Conservation (phyloP, 1,140 invertebrate species). For the Rhyzopertha dominica region DNA sequence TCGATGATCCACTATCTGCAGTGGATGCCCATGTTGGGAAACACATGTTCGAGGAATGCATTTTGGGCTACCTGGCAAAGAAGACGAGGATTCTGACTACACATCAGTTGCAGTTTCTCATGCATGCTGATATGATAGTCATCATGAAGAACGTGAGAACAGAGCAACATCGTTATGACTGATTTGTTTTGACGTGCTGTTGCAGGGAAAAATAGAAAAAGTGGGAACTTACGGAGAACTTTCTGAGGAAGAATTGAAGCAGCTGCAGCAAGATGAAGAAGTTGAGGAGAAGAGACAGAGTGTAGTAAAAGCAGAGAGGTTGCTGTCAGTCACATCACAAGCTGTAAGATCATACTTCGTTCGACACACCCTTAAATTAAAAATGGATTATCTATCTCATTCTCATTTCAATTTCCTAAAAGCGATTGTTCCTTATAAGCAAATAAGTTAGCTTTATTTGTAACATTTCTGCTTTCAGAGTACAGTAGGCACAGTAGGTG, state of each 20-base stretch:
- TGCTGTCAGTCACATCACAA: slow-evolving; percentile 26
- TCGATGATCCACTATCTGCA: slow-evolving; percentile 82
- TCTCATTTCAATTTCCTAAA: too few species aligned
- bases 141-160: slow-evolving; percentile 62
- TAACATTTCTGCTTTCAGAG: slow-evolving; percentile 13
- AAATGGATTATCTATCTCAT: too few species aligned
- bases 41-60: slow-evolving; percentile 70
- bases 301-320: slow-evolving; percentile 37
- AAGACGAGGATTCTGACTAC: slow-evolving; percentile 74
- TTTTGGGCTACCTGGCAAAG: slow-evolving; percentile 60
- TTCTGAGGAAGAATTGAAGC: slow-evolving; percentile 23
- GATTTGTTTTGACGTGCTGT: too few species aligned
- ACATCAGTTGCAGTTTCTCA: slow-evolving; percentile 75
- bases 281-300: slow-evolving; percentile 6
- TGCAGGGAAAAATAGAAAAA: slow-evolving; percentile 35
- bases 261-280: slow-evolving; percentile 22
- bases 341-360: slow-evolving; percentile 35
- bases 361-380: too few species aligned
- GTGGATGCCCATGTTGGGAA: slow-evolving; percentile 65
- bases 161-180: not conserved
- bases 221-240: slow-evolving; percentile 15
- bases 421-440: too few species aligned
- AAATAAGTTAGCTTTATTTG: too few species aligned
- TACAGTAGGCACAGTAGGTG: slow-evolving; percentile 3
- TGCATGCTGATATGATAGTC: slow-evolving; percentile 66